phyloP scores from a whole-genome alignment of 2,797 vertebrate genomes.

The Tokudaia muenninki region DNA sequence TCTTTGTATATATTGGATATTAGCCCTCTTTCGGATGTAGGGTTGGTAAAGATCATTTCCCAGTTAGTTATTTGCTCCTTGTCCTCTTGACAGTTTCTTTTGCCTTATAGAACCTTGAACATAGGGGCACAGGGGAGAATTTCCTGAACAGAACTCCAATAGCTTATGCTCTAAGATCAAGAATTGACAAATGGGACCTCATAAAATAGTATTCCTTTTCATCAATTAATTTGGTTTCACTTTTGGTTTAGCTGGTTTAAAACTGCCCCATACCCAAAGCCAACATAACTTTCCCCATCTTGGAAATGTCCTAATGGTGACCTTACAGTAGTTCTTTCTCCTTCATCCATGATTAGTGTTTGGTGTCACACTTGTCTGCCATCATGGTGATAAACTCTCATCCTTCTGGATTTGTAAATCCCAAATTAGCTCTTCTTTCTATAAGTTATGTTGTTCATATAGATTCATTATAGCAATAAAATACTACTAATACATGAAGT shows the following conservation, averaged over 20 bases:
- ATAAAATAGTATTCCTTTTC: not conserved
- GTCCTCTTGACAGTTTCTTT: too few species aligned
- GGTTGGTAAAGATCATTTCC: too few species aligned
- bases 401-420: not conserved
- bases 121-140: too few species aligned
- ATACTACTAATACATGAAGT: not conserved
- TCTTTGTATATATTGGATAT: too few species aligned
- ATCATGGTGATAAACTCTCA: not conserved
- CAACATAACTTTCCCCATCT: not conserved
- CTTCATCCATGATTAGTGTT: not conserved
- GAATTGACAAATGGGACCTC: too few species aligned
- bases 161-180: too few species aligned
- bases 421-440: not conserved
- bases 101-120: too few species aligned
- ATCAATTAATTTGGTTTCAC: not conserved
- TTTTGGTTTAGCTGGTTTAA: not conserved
- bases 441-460: not conserved
- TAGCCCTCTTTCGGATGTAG: too few species aligned
- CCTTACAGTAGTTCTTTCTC: slow-evolving; percentile 2
- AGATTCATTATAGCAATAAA: not conserved
- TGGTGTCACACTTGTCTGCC: not conserved
- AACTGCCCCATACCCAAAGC: not conserved
- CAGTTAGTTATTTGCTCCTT: too few species aligned
- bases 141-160: too few species aligned
- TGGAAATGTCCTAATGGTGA: not conserved